These are phyloP conservation scores for Heterocephalus glaber DNA, from an alignment of 2,113 vertebrate species.

Conservation along the genomic window DNA sequence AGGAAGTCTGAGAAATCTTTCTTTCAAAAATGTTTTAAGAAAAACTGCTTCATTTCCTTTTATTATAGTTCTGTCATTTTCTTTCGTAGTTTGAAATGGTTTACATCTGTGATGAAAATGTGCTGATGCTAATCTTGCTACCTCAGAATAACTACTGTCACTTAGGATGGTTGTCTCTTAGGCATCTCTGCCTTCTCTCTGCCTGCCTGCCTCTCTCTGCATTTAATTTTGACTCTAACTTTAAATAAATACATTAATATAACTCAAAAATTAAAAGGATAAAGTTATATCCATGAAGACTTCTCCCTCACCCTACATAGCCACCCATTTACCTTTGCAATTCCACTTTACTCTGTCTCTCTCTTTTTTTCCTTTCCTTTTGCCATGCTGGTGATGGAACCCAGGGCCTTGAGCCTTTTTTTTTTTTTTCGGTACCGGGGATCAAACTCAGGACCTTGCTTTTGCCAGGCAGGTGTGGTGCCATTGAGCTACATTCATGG, in stretches of 20 bases:
- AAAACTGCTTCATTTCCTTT: neutral
- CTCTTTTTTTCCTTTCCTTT: neutral
- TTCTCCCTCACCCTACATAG: neutral
- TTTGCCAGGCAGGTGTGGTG: too few relatives aligned
- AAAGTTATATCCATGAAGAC: neutral
- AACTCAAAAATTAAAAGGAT: neutral
- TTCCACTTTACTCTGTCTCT: neutral
- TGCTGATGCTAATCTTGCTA: neutral
- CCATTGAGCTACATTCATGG: too few relatives aligned
- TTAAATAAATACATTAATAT: neutral
- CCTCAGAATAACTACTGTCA: neutral
- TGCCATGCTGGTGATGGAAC: neutral
- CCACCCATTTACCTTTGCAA: neutral
- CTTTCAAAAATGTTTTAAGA: neutral
- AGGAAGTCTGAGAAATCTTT: neutral
- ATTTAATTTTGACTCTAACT: slow-evolving; percentile 3
- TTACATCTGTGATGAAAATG: neutral
- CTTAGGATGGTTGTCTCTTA: neutral
- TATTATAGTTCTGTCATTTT: neutral
- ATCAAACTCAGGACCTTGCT: too few relatives aligned
- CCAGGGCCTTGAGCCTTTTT: neutral
- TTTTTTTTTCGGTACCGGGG: too few relatives aligned
- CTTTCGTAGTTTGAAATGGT: neutral
- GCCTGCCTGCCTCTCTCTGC: neutral
- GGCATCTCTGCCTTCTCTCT: neutral